Conservation (phyloP, 2,113 vertebrate species). For the Cyphomyrus discorhynchus region DNA sequence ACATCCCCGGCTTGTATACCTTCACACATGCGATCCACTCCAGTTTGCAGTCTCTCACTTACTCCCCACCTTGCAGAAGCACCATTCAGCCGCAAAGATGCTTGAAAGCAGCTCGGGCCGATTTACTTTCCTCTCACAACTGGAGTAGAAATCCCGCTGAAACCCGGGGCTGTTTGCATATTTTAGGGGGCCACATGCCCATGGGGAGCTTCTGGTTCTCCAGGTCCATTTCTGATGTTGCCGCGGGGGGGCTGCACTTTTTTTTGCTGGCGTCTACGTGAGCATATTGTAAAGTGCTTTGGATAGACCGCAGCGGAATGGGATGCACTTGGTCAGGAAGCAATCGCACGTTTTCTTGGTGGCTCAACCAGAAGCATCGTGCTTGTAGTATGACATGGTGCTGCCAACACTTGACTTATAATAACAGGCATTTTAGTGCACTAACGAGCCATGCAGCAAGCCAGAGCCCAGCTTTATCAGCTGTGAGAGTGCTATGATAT, state of each 20-base stretch:
- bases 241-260: neutral
- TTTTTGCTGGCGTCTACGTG: neutral
- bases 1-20: neutral
- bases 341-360: neutral
- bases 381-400: neutral
- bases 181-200: neutral
- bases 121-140: neutral
- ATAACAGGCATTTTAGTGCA: too few species aligned
- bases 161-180: neutral
- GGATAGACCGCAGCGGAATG: neutral
- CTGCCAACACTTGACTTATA: neutral
- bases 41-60: neutral
- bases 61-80: neutral
- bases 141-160: neutral
- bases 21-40: neutral
- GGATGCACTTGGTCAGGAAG: neutral
- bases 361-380: neutral
- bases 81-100: neutral
- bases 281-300: neutral
- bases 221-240: neutral
- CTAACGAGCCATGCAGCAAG: too few species aligned
- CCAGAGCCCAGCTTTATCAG: too few species aligned
- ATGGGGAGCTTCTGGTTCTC: neutral
- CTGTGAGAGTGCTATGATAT: too few species aligned
- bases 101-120: neutral